Percentiles rank a stretch among this genome's conserved stretches.
phyloP scores from a whole-genome alignment of 2,797 vertebrate species.

The Lutjanus campechanus region DNA sequence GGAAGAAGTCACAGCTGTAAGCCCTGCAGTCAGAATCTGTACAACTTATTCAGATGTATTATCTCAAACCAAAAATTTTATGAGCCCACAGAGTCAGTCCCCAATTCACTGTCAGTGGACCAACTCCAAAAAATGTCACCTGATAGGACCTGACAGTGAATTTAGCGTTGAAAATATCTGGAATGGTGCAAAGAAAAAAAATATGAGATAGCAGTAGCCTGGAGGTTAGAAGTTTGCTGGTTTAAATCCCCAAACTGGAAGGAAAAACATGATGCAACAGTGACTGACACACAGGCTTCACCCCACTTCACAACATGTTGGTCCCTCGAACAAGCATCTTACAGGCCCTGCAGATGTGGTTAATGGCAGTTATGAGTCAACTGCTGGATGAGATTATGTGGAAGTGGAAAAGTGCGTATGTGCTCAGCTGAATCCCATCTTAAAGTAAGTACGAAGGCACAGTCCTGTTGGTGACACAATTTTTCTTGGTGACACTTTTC shows the following conservation, averaged over 20 bases:
- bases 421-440: constrained; percentile 41
- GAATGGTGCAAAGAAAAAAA: neutral
- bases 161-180: constrained; percentile 1
- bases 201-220: neutral
- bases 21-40: constrained; percentile 32
- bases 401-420: constrained; percentile 37
- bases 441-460: constrained; percentile 30
- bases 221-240: neutral
- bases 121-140: constrained; percentile 4
- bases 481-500: constrained; percentile 28
- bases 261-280: neutral
- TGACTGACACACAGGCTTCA: constrained; percentile 3
- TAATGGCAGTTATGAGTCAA: constrained; percentile 57
- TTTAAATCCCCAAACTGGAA: neutral
- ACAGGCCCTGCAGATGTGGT: constrained; percentile 46
- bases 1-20: constrained; percentile 50
- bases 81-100: constrained; percentile 14
- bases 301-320: neutral
- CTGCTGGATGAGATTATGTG: constrained; percentile 46
- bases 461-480: constrained; percentile 22
- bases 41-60: constrained; percentile 34
- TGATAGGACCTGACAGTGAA: constrained; percentile 6
- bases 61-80: constrained; percentile 21
- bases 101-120: constrained; percentile 3
- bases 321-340: constrained; percentile 41